These are phyloP conservation scores for Cranoglanis bouderius DNA, from an alignment of 2,113 vertebrate genomes.

Conservation along the genomic window DNA sequence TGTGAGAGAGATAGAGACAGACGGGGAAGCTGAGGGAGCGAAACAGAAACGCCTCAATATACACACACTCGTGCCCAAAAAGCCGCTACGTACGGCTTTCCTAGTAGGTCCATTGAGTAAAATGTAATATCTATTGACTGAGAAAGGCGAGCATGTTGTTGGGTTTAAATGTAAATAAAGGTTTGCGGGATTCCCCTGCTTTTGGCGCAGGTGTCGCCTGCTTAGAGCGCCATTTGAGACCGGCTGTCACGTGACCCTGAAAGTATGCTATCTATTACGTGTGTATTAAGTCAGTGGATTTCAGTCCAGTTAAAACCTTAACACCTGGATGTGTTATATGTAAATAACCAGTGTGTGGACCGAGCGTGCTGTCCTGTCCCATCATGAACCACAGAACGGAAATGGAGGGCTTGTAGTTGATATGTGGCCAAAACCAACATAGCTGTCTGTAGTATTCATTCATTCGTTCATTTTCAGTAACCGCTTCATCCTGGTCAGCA, in stretches of 20 bases:
- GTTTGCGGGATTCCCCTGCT: not conserved
- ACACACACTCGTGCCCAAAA: too few relatives aligned
- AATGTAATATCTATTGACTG: not conserved
- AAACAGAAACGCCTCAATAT: not conserved
- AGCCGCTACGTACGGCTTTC: not conserved
- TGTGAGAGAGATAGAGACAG: not conserved
- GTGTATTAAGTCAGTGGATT: not conserved
- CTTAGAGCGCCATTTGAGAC: constrained; percentile 21
- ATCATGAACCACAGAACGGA: not conserved
- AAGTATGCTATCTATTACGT: not conserved
- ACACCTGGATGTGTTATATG: not conserved
- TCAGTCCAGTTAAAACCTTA: not conserved
- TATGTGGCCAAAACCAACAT: not conserved
- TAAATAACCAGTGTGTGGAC: not conserved
- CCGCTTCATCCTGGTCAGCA: not conserved
- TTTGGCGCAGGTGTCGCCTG: constrained; percentile 15
- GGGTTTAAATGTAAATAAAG: not conserved
- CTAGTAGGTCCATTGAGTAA: not conserved
- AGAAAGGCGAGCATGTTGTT: not conserved
- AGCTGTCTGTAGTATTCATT: not conserved
- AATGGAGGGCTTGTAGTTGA: not conserved
- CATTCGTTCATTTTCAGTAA: not conserved
- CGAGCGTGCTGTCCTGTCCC: not conserved
- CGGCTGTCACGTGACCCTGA: constrained; percentile 15
- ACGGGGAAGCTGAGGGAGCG: too few relatives aligned